Conservation (phyloP, 2,888 invertebrate genomes). For the Pelosia muscerda region DNA sequence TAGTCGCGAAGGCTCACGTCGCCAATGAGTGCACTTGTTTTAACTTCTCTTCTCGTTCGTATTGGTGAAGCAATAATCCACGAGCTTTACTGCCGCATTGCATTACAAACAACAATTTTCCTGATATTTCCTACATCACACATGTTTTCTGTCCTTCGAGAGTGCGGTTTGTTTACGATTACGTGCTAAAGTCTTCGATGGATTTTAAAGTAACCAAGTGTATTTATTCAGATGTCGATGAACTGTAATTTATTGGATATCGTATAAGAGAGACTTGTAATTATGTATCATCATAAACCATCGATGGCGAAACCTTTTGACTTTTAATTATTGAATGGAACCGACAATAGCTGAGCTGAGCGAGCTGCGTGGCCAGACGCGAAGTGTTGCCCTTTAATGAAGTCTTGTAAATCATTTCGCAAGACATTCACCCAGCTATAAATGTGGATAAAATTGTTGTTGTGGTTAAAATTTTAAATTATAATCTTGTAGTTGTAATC, state of each 20-base stretch:
- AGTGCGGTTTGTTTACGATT: conserved; percentile 24
- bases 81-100: conserved; percentile 72
- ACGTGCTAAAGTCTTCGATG: conserved; percentile 32
- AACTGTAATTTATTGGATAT: conserved; percentile 64
- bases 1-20: conserved; percentile 61
- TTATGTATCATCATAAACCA: conserved; percentile 71
- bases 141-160: conserved; percentile 43
- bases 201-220: conserved; percentile 45
- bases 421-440: conserved; percentile 39
- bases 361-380: conserved; percentile 47
- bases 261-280: conserved; percentile 63
- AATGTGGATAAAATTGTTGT: conserved; percentile 45
- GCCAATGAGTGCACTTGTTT: conserved; percentile 73
- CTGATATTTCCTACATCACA: conserved; percentile 56
- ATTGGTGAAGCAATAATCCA: conserved; percentile 59
- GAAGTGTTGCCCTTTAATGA: conserved; percentile 72
- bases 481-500: neutral
- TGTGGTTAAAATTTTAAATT: conserved; percentile 27
- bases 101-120: conserved; percentile 58
- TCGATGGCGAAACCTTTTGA: conserved; percentile 71
- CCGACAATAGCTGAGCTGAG: conserved; percentile 60
- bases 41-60: conserved; percentile 66
- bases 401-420: conserved; percentile 69
- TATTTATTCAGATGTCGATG: conserved; percentile 60
- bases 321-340: conserved; percentile 75